A percentile compares a stretch with the other conserved stretches of the same genome.
phyloP scores from a whole-genome alignment of 2,888 invertebrate genomes.

The Dichetophora obliterata region DNA sequence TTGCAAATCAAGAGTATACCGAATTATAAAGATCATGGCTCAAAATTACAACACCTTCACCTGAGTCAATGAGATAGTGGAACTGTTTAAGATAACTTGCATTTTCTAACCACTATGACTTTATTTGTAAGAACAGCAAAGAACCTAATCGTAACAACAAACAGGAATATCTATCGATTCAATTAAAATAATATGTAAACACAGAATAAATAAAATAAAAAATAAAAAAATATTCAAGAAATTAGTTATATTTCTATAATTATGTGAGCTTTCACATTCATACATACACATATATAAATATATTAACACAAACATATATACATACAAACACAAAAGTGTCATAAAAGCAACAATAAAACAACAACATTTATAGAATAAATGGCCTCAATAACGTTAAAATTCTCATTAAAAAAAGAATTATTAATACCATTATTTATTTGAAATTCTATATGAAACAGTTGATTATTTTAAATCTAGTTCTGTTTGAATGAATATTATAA shows the following conservation, averaged over 20 bases:
- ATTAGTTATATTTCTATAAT: conserved; percentile 34
- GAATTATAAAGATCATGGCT: not conserved
- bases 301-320: conserved; percentile 8
- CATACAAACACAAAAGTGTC: conserved; percentile 7
- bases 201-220: conserved; percentile 3
- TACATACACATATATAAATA: not conserved
- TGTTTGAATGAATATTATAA: not conserved
- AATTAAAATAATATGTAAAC: conserved; percentile 24
- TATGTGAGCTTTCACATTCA: conserved; percentile 1
- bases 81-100: not conserved
- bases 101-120: not conserved
- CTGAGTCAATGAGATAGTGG: not conserved
- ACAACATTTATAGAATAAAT: conserved; percentile 23
- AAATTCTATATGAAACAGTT: conserved; percentile 5
- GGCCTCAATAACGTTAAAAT: conserved; percentile 22
- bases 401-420: not conserved
- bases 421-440: conserved; percentile 3
- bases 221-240: not conserved
- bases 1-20: not conserved
- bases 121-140: not conserved
- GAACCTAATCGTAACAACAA: conserved; percentile 4
- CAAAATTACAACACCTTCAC: not conserved
- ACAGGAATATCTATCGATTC: conserved; percentile 31
- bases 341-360: conserved; percentile 10
- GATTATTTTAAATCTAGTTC: conserved; percentile 16